phyloP scores from a whole-genome alignment of 2,888 invertebrate species.

The Buathra laborator region DNA sequence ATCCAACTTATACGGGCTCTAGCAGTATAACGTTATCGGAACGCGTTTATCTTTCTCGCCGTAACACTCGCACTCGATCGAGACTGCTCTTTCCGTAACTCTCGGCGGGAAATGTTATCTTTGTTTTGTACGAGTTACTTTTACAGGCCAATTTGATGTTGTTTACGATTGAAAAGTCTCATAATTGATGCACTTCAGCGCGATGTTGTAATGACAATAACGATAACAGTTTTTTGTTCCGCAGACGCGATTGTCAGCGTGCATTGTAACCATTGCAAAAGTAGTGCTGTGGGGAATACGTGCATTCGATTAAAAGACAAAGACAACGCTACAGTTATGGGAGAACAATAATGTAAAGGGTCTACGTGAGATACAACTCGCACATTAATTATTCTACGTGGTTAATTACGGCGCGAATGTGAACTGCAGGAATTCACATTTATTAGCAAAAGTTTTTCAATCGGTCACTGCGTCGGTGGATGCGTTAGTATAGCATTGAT shows the following conservation, averaged over 20 bases:
- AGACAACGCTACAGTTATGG: neutral
- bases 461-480: neutral
- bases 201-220: neutral
- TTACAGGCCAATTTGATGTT: neutral
- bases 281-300: neutral
- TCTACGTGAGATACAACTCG: neutral
- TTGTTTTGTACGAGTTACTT: neutral
- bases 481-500: neutral
- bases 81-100: neutral
- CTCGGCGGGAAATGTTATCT: constrained; percentile 1
- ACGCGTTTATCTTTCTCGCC: constrained; percentile 14
- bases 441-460: neutral
- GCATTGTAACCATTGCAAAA: neutral
- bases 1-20: constrained; percentile 16
- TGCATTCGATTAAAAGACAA: neutral
- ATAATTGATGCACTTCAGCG: constrained; percentile 1
- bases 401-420: neutral
- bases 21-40: neutral
- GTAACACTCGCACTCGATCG: constrained; percentile 20
- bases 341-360: neutral
- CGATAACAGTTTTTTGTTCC: neutral
- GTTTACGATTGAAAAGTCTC: neutral
- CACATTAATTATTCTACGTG: neutral
- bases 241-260: neutral
- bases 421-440: neutral